Conservation (phyloP, 2,797 vertebrate genomes). For the Pseudochromis fuscus region DNA sequence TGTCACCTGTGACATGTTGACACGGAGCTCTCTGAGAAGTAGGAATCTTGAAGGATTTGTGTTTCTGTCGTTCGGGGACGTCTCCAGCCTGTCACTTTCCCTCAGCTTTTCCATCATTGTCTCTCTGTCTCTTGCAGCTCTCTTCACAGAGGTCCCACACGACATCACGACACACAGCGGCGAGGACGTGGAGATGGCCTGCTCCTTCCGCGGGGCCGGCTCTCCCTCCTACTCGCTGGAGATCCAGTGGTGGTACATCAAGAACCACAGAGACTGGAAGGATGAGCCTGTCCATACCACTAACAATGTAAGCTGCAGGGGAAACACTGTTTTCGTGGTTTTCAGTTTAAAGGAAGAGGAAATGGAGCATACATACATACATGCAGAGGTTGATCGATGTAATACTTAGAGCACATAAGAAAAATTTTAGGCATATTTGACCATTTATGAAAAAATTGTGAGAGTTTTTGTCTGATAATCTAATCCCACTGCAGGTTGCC, state of each 20-base stretch:
- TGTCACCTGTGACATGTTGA: slow-evolving; percentile 2
- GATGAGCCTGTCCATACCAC: slow-evolving; percentile 86
- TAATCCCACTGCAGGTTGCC: too few relatives aligned
- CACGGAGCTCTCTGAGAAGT: not conserved
- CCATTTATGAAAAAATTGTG: too few relatives aligned
- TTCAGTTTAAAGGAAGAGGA: not conserved
- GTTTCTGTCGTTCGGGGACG: slow-evolving; percentile 8
- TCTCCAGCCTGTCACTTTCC: not conserved
- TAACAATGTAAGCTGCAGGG: slow-evolving; percentile 83
- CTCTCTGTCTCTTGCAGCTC: slow-evolving; percentile 1
- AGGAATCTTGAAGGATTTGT: slow-evolving; percentile 9
- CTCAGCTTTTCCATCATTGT: not conserved
- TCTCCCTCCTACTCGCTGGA: slow-evolving; percentile 94
- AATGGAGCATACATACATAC: too few relatives aligned
- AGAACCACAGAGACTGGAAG: slow-evolving; percentile 87
- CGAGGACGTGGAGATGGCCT: slow-evolving; percentile 96
- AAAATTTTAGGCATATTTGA: too few relatives aligned
- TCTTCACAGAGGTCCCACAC: slow-evolving; percentile 94
- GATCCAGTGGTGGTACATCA: slow-evolving; percentile 99
- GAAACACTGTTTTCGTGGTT: not conserved
- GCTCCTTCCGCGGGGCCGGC: slow-evolving; percentile 93
- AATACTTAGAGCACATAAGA: too few relatives aligned
- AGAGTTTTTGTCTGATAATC: too few relatives aligned
- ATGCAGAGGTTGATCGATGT: too few relatives aligned
- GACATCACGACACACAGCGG: slow-evolving; percentile 90